Percentiles rank a stretch among this genome's conserved stretches.
These are phyloP conservation scores for Neomonachus schauinslandi DNA, from an alignment of 2,113 vertebrate genomes.

Conservation along the genomic window DNA sequence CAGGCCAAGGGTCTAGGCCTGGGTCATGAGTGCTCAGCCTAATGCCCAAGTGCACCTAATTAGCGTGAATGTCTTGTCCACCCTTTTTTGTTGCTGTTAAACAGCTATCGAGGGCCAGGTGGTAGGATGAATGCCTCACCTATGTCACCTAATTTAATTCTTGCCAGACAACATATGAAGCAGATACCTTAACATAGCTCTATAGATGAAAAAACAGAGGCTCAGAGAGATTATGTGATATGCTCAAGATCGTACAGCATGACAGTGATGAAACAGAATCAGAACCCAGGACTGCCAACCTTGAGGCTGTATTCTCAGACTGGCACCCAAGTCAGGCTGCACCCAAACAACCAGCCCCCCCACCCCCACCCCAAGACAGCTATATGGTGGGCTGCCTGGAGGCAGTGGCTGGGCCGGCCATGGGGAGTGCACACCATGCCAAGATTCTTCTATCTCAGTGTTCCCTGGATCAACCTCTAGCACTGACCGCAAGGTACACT, in stretches of 20 bases:
- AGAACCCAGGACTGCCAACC: not conserved
- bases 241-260: not conserved
- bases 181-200: slow-evolving; percentile 33
- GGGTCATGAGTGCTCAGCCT: not conserved
- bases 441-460: not conserved
- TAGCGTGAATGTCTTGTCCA: not conserved
- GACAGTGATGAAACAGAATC: not conserved
- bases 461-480: not conserved
- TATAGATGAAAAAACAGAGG: not conserved
- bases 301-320: not conserved
- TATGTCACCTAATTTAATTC: not conserved
- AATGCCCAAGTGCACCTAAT: not conserved
- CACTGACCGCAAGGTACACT: not conserved
- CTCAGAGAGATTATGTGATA: not conserved
- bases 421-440: not conserved
- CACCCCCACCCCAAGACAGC: not conserved
- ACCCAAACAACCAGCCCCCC: not conserved
- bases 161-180: not conserved
- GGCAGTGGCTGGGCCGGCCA: not conserved
- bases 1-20: not conserved
- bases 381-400: not conserved
- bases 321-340: not conserved
- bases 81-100: not conserved
- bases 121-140: not conserved
- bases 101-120: not conserved